These are phyloP conservation scores for Ophioderma brevispina DNA, from an alignment of 35 echinoderm and acorn worm species.

Conservation along the genomic window DNA sequence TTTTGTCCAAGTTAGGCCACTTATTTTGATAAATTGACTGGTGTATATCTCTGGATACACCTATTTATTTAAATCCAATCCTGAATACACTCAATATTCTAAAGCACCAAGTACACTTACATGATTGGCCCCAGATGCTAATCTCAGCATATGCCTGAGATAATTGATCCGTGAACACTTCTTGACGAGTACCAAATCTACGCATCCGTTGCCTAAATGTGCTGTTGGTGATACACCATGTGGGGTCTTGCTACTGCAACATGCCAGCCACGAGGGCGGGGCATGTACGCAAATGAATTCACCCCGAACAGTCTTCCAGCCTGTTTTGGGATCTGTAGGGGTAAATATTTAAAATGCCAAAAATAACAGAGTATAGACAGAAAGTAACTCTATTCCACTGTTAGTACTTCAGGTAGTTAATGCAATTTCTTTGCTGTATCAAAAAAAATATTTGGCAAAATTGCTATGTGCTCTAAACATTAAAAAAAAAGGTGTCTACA, in stretches of 20 bases:
- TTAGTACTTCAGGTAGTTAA: too few species aligned
- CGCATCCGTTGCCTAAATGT: slow-evolving; percentile 90
- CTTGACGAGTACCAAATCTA: slow-evolving; percentile 84
- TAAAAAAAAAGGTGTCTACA: too few species aligned
- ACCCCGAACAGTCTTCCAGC: slow-evolving; percentile 67
- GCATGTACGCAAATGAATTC: slow-evolving; percentile 80
- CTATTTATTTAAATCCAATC: too few species aligned
- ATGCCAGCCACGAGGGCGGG: slow-evolving; percentile 66
- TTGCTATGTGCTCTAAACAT: too few species aligned
- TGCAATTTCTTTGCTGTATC: too few species aligned
- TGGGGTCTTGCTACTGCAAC: slow-evolving; percentile 54
- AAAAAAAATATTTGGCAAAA: too few species aligned
- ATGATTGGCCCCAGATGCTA: slow-evolving; percentile 69
- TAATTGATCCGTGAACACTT: slow-evolving; percentile 81
- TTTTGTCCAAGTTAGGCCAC: too few species aligned
- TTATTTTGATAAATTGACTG: too few species aligned
- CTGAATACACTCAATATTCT: too few species aligned
- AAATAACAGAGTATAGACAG: too few species aligned
- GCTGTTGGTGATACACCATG: slow-evolving; percentile 81
- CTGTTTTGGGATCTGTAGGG: slow-evolving; percentile 24
- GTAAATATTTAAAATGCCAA: too few species aligned
- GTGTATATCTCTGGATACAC: not conserved
- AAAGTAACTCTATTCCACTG: too few species aligned
- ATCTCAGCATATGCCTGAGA: slow-evolving; percentile 74
- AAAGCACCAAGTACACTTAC: slow-evolving; percentile 77